phyloP scores from a whole-genome alignment of 2,797 vertebrate genomes.

The Catharus ustulatus region DNA sequence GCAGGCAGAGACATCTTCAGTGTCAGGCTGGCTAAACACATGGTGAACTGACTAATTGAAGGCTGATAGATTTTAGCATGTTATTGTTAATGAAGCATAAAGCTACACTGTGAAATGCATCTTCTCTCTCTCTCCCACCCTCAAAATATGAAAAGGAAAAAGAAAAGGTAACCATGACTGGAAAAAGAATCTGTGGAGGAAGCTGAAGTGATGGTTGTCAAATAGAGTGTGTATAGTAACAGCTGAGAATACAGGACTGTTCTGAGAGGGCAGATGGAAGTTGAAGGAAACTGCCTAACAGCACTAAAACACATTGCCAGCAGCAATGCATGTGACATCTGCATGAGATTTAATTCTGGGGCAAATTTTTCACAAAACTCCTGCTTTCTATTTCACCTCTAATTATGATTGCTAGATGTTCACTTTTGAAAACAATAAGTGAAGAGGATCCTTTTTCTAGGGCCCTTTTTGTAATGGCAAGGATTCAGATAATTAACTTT shows the following conservation, averaged over 20 bases:
- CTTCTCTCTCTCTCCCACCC: neutral
- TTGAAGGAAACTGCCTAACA: neutral
- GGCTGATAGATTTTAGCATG: neutral
- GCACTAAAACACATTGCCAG: neutral
- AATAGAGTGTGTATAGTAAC: neutral
- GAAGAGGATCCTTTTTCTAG: constrained; percentile 16
- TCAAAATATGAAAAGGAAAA: neutral
- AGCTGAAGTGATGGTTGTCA: neutral
- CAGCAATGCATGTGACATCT: neutral
- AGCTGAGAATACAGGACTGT: fast-evolving
- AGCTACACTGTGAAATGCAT: neutral
- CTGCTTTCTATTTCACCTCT: constrained; percentile 4
- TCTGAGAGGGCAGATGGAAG: neutral
- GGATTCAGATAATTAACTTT: constrained; percentile 36
- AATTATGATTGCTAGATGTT: neutral
- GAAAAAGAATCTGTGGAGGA: neutral
- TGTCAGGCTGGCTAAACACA: neutral
- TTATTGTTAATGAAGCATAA: neutral
- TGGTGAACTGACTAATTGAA: neutral
- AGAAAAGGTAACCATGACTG: neutral
- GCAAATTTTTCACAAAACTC: neutral
- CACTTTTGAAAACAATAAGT: neutral
- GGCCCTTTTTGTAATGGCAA: constrained; percentile 16
- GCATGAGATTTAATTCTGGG: constrained; percentile 3
- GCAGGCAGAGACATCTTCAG: neutral